Evolutionary conservation across 1,140 invertebrate genomes (phyloP), one percentile per base, ranked within the genome.

Genomic region (Lasioglossum baleicum): DNA sequence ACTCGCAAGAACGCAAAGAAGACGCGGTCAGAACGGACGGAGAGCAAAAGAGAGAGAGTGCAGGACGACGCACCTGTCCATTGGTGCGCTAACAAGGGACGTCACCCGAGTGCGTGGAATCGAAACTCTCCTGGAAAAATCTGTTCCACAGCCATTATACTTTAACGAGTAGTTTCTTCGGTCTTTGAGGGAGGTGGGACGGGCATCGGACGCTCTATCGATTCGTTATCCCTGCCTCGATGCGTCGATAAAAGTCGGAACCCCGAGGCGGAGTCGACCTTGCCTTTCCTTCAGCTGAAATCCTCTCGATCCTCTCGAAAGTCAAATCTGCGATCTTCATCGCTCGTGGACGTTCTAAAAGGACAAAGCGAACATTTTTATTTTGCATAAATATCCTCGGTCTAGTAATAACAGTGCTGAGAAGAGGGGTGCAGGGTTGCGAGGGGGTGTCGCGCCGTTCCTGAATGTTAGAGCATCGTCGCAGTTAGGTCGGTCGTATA

Each of bases 11-110:
- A 79, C 69, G 76, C 76, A 79, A 72, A 65, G 75, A 40, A 73
- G 61, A 56, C 44, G n/a, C 44, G 10, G 15, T 5, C 42, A 11
- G 53, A 15, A 3, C 35, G 35, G 35, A 35, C 35, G 35, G 44
- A 44, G 44, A 44, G 76, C 68, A 72, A 71, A 40, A 68, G 35
- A 72, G 60, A 75, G 51, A 58, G 56, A 20, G 56, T n/a, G 72
- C 44, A 31, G 64, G 61, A 83, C n/a, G 61, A 83, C n/a, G 60
- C 60, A 83, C 74, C 83, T 84, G 82, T 80, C 60, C 26, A 72
- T 56, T 31, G 70, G 35, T 81, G 22, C 82, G 17, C 61, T 65
- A 78, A 72, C 48, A 51, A 78, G 69, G 15, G 22, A 56, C 76
- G 53, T 63, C 42, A 56, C 58, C 76, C 7, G 31, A n/a, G 20